A percentile compares a stretch with the other conserved stretches of the same genome.
phyloP scores from a whole-genome alignment of 2,797 vertebrate species.

The Sebastes matsubarae region DNA sequence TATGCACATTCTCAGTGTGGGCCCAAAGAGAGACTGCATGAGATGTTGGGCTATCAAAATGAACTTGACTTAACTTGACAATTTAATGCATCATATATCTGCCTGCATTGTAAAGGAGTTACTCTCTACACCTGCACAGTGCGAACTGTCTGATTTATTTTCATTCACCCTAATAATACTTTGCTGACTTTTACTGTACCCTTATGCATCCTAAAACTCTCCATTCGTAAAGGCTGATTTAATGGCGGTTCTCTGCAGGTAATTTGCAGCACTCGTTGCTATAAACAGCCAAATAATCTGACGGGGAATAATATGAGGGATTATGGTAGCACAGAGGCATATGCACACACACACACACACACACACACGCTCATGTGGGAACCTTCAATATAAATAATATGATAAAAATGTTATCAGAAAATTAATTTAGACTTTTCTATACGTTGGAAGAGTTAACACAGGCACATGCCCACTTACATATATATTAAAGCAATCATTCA shows the following conservation, averaged over 20 bases:
- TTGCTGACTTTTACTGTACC: not conserved
- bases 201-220: not conserved
- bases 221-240: not conserved
- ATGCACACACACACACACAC: not conserved
- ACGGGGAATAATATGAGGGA: not conserved
- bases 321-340: not conserved
- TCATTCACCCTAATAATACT: not conserved
- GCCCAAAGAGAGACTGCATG: not conserved
- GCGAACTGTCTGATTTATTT: not conserved
- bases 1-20: not conserved
- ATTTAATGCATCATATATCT: not conserved
- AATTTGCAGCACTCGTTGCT: not conserved
- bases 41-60: not conserved
- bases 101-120: not conserved
- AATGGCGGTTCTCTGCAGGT: not conserved
- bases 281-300: not conserved
- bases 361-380: not conserved
- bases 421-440: not conserved
- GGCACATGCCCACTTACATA: not conserved
- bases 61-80: not conserved
- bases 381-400: not conserved
- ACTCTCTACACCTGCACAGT: not conserved
- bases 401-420: not conserved
- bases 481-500: slow-evolving; percentile 3
- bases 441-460: not conserved